Evolutionary conservation across 2,797 vertebrate species (phyloP), one percentile per base, ranked within the genome.

Genomic region (Pelodytes ibericus): DNA sequence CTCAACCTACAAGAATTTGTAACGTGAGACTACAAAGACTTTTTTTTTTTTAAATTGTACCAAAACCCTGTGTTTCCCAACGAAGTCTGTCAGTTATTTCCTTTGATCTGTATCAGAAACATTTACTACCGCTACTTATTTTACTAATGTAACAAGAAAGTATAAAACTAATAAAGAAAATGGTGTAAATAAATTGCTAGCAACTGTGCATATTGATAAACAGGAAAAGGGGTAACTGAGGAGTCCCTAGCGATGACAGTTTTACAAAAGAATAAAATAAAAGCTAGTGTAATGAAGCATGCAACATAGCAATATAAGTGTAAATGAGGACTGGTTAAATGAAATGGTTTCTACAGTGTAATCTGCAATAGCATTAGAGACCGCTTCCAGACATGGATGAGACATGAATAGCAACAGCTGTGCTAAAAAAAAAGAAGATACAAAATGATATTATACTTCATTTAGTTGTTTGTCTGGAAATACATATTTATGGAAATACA

Each of bases 241-340:
- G 3, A 36, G 25, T 51, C 18, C 30, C 41, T 36, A 53, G 39
- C 56, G 66, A 70, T 67, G 33, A 27, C 61, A 71, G 72, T 60
- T 53, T 51, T 4, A 30, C 27, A 60, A 4, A 24, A 59, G 30
- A 67, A 64, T 51, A 56, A 41, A 72, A 72, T 31, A 24, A 39
- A 27, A 47, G 63, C 25, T n/a, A 26, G 33, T 15, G 56, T 72
- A 68, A 78, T 78, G 76, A 78, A 72, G 70, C 63, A 15, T 72
- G 70, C 33, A n/a, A 15, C 27, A 68, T 62, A 72, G 63, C 70
- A 78, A 78, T 78, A 56, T 72, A 72, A 72, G 76, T 78, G 76
- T 72, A 78, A 78, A 78, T 78, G 62, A 72, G 70, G 30, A 59
- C 31, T 56, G 29, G 57, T 53, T 39, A 53, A 78, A 66, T 61